These are phyloP conservation scores for Heliconius hewitsoni DNA, from an alignment of 1,140 invertebrate species.

Conservation along the genomic window DNA sequence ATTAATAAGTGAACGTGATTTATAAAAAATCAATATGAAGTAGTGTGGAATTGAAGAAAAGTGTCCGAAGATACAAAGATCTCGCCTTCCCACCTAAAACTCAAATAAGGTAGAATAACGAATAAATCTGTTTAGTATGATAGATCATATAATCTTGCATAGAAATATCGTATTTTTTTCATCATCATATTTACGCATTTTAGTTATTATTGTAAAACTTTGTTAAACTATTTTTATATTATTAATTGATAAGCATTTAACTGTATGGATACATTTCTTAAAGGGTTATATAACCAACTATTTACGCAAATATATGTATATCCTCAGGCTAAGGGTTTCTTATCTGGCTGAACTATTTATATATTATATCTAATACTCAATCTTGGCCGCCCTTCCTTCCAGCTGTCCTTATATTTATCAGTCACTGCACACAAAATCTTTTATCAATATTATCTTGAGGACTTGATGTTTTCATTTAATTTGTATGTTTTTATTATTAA, in stretches of 20 bases:
- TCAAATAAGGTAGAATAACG: neutral
- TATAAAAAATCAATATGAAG: no score
- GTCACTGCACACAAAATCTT: neutral
- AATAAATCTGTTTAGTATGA: no score
- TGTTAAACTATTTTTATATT: neutral
- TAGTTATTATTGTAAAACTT: no score
- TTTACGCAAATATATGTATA: neutral
- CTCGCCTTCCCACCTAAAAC: no score
- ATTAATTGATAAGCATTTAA: neutral
- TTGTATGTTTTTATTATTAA: neutral
- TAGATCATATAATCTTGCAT: no score
- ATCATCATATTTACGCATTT: no score
- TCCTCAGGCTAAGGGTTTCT: neutral
- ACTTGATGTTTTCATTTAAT: neutral
- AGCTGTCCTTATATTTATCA: conserved; percentile 11
- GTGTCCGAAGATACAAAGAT: no score
- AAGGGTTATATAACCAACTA: neutral
- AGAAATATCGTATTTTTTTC: no score
- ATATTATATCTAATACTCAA: neutral
- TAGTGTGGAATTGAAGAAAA: no score
- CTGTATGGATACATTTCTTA: neutral
- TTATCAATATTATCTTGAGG: neutral
- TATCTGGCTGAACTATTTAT: conserved; percentile 1
- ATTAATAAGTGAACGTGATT: no score
- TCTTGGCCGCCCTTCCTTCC: conserved; percentile 2